Evolutionary conservation across 2,113 vertebrate species (phyloP), one percentile per base, ranked within the genome.

Genomic region (Sceloporus tristichus): DNA sequence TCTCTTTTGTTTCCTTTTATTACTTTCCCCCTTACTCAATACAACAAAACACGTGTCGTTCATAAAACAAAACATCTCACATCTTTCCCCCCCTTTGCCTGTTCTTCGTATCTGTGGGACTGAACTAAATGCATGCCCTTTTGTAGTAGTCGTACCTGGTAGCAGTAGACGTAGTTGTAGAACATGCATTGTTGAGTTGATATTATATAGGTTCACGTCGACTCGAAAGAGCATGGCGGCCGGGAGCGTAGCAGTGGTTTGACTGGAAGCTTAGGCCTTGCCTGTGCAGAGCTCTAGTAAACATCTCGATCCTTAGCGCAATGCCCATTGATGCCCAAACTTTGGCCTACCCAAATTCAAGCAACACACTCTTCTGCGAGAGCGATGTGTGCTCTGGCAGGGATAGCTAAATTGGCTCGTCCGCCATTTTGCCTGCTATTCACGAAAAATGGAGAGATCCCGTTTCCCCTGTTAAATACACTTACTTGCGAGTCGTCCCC

Each of bases 101-200:
- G 97, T 97, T 97, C 95, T 97, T 97, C 97, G 96, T 97, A 95
- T 97, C 96, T 97, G 96, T 98, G 97, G 96, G 96, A 97, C 96
- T 97, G 96, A 97, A 96, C 95, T 96, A 95, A 96, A 95, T 98
- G 97, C 97, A 98, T 98, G 97, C 97, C 94, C 94, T 78, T 34
- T 59, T 96, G 96, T 97, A 94, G 97, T 97, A 95, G 95, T 95
- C 80, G 94, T 93, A 88, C 70, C 96, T 95, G 95, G 96, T 97
- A 97, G 96, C 95, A 94, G 95, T 96, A 96, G 96, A 96, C 19
- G 96, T 97, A 97, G 97, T 95, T 95, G 96, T 97, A 95, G 97
- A 96, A 97, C 96, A 96, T 97, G 95, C 96, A 97, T 97, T 97
- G 96, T 96, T 86, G 94, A 97, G 96, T 97, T 97, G 97, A 96